Evolutionary conservation across 2,888 invertebrate species (phyloP).

Genomic region (Phaedon cochleariae): DNA sequence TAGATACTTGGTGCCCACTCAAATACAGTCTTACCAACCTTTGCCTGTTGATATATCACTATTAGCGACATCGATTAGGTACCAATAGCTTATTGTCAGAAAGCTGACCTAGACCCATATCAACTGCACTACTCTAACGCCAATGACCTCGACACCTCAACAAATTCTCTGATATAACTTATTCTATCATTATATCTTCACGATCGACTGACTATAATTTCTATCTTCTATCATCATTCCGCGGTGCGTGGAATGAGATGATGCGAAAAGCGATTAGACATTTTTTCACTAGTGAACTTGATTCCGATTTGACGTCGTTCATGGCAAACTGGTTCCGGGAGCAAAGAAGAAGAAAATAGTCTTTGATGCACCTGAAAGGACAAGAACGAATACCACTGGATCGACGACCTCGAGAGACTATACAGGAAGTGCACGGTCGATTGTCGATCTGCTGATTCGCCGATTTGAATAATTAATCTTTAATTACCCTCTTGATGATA

Average conservation of each 20-base stretch:
- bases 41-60: too few species aligned
- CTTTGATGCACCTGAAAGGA: background rate
- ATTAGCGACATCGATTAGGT: too few species aligned
- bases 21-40: too few species aligned
- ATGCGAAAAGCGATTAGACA: background rate
- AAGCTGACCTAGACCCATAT: background rate
- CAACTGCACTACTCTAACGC: background rate
- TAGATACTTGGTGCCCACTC: too few species aligned
- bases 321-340: background rate
- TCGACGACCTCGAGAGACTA: background rate
- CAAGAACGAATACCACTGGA: background rate
- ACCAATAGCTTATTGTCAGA: too few species aligned
- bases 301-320: background rate
- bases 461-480: background rate
- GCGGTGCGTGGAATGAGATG: background rate
- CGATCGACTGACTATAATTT: background rate
- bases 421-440: background rate
- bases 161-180: background rate
- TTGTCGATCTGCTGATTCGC: background rate
- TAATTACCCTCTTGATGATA: too few species aligned
- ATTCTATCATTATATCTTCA: background rate
- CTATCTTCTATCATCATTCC: background rate
- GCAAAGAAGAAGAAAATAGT: background rate
- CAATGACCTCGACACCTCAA: background rate
- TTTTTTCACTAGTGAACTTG: conserved; percentile 1